Percentiles rank a stretch among this genome's conserved stretches.
Evolutionary conservation across 2,797 vertebrate genomes (phyloP).

Genomic region (Periparus ater): DNA sequence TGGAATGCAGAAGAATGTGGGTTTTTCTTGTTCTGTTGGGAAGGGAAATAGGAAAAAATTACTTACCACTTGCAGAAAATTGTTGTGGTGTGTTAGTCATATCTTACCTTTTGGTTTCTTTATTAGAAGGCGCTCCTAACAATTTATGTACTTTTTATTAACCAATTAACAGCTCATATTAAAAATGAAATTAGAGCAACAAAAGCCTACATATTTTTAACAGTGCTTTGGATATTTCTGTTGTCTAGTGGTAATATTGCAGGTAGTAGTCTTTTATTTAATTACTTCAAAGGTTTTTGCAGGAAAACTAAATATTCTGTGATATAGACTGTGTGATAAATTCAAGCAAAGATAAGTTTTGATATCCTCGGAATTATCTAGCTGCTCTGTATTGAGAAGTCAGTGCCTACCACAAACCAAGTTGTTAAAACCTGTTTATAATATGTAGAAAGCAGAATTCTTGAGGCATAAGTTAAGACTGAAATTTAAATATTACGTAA

Average conservation of each 20-base stretch:
- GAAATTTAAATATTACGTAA: neutral
- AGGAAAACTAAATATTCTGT: neutral
- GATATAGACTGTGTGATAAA: neutral
- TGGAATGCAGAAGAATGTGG: neutral
- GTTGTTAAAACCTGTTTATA: neutral
- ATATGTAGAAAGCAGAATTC: neutral
- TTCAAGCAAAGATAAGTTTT: neutral
- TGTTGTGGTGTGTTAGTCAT: neutral
- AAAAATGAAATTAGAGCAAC: neutral
- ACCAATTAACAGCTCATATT: neutral
- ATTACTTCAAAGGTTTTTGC: neutral
- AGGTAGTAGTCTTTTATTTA: neutral
- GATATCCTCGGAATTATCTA: neutral
- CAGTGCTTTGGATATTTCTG: neutral
- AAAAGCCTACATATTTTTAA: neutral
- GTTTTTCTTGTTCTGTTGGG: neutral
- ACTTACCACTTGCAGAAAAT: slow-evolving; percentile 19
- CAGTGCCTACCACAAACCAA: neutral
- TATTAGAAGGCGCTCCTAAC: neutral
- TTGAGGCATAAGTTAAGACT: neutral
- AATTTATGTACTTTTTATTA: neutral
- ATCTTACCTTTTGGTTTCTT: neutral
- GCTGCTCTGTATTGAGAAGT: neutral
- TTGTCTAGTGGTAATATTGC: neutral
- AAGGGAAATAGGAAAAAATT: slow-evolving; percentile 29